These are phyloP conservation scores for Pseudoips prasinana DNA, from an alignment of 2,888 invertebrate genomes.

Conservation along the genomic window DNA sequence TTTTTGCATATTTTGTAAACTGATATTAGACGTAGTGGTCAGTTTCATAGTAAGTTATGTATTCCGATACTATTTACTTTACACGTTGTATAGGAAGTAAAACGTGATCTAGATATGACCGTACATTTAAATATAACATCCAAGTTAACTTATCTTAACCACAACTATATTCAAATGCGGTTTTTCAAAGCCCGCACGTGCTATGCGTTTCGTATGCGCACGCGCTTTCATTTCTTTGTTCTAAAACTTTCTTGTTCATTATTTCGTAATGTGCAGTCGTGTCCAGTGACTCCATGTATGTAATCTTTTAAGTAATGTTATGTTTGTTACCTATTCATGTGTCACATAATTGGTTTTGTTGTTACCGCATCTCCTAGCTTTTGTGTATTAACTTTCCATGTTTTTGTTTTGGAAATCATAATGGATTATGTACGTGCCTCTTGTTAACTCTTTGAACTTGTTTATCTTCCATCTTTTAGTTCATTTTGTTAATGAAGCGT, in stretches of 20 bases:
- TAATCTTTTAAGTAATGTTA: slow-evolving; percentile 61
- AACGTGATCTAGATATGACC: too few relatives aligned
- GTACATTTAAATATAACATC: too few relatives aligned
- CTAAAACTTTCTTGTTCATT: slow-evolving; percentile 66
- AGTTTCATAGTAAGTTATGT: too few relatives aligned
- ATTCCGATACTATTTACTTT: neutral
- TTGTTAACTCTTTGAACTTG: slow-evolving; percentile 57
- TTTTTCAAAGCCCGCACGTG: slow-evolving; percentile 44
- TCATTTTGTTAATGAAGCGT: slow-evolving; percentile 28
- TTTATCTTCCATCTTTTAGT: slow-evolving; percentile 21
- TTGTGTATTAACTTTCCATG: slow-evolving; percentile 44
- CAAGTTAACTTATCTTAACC: slow-evolving; percentile 1
- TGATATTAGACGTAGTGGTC: too few relatives aligned
- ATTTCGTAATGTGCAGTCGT: slow-evolving; percentile 62
- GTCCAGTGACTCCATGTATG: slow-evolving; percentile 45
- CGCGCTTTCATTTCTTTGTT: slow-evolving; percentile 67
- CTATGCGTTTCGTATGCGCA: slow-evolving; percentile 49
- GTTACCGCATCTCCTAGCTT: slow-evolving; percentile 60
- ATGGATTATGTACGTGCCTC: slow-evolving; percentile 39
- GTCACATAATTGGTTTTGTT: slow-evolving; percentile 55
- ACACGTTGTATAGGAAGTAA: too few relatives aligned
- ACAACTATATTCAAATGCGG: slow-evolving; percentile 28
- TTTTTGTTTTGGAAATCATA: slow-evolving; percentile 29
- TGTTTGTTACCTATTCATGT: slow-evolving; percentile 57
- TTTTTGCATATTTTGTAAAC: too few relatives aligned